phyloP scores from a whole-genome alignment of 2,888 invertebrate genomes.

The Synergus umbraculus region DNA sequence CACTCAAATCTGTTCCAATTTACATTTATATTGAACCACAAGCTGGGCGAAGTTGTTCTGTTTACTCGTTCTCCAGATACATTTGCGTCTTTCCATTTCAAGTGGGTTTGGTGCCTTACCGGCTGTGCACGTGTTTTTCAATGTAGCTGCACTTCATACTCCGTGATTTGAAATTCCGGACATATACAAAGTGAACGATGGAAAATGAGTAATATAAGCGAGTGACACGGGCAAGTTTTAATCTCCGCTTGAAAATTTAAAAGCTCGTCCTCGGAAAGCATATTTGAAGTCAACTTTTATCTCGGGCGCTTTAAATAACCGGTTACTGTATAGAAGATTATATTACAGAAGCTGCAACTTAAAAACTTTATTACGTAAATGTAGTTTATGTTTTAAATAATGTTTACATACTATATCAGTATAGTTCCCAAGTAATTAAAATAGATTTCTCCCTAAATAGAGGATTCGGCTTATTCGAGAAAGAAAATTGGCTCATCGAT shows the following conservation, averaged over 20 bases:
- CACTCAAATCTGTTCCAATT: constrained; percentile 75
- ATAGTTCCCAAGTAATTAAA: constrained; percentile 20
- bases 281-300: constrained; percentile 9
- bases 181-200: constrained; percentile 24
- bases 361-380: constrained; percentile 1
- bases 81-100: constrained; percentile 70
- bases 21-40: constrained; percentile 76
- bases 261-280: neutral
- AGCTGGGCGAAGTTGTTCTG: constrained; percentile 57
- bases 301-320: neutral
- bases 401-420: neutral
- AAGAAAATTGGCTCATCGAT: constrained; percentile 18
- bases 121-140: constrained; percentile 38
- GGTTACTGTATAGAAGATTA: neutral
- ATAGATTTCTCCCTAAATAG: constrained; percentile 3
- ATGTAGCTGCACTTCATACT: constrained; percentile 20
- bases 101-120: constrained; percentile 37
- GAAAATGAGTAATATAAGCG: constrained; percentile 34
- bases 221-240: constrained; percentile 19
- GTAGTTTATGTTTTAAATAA: neutral
- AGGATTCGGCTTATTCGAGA: neutral
- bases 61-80: constrained; percentile 67
- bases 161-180: constrained; percentile 30
- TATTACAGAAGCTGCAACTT: neutral
- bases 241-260: constrained; percentile 24